Evolutionary conservation across 1,140 invertebrate species (phyloP).

Genomic region (Grapholita molesta): DNA sequence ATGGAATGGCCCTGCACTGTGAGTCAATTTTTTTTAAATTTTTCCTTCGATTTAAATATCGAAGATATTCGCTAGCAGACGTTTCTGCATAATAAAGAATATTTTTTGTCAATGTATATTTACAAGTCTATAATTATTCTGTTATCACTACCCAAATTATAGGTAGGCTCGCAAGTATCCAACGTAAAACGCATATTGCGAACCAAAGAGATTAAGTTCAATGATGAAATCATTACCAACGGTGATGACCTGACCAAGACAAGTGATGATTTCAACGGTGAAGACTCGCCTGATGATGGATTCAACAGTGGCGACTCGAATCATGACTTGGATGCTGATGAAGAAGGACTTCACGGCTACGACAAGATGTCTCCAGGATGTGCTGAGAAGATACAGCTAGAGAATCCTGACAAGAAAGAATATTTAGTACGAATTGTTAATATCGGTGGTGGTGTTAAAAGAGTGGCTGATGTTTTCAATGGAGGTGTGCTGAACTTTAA

Average conservation of each 20-base stretch:
- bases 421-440: slow-evolving; percentile 49
- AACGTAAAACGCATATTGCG: neutral
- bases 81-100: too few relatives aligned
- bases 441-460: neutral
- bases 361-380: slow-evolving; percentile 52
- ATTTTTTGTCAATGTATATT: too few relatives aligned
- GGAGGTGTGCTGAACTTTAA: neutral
- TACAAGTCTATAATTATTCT: too few relatives aligned
- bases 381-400: slow-evolving; percentile 53
- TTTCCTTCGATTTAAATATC: too few relatives aligned
- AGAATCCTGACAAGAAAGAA: slow-evolving; percentile 64
- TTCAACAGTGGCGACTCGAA: slow-evolving; percentile 13
- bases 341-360: slow-evolving; percentile 52
- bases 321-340: slow-evolving; percentile 33
- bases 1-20: too few relatives aligned
- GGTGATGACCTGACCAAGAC: neutral
- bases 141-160: slow-evolving; percentile 22
- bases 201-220: neutral
- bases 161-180: slow-evolving; percentile 6
- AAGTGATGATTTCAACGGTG: neutral
- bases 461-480: too few relatives aligned
- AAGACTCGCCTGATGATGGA: neutral
- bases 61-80: too few relatives aligned
- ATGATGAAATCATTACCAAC: neutral
- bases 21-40: too few relatives aligned